Evolutionary conservation across 2,113 vertebrate genomes (phyloP).

Genomic region (Festucalex cinctus): DNA sequence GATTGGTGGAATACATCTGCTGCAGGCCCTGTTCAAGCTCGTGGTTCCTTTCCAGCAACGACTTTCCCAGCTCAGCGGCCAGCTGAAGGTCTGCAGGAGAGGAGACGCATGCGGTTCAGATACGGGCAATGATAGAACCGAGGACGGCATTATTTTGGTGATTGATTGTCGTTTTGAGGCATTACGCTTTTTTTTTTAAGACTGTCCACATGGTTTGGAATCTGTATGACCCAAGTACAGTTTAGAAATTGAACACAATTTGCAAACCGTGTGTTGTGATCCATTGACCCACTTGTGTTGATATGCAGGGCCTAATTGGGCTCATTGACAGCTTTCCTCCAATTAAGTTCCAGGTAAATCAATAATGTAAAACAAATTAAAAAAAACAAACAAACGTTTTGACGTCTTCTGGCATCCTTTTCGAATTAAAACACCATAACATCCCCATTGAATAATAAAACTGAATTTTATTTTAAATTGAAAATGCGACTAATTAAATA

Average conservation of each 20-base stretch:
- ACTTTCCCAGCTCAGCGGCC: slow-evolving; percentile 95
- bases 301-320: not conserved
- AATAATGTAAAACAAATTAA: too few species aligned
- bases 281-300: not conserved
- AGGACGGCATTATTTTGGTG: too few species aligned
- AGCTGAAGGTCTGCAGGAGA: slow-evolving; percentile 85
- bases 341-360: not conserved
- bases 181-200: too few species aligned
- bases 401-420: too few species aligned
- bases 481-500: not conserved
- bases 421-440: not conserved
- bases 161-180: too few species aligned
- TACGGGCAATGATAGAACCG: too few species aligned
- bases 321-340: too few species aligned
- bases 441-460: not conserved
- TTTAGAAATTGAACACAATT: not conserved
- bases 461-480: not conserved
- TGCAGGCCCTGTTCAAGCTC: slow-evolving; percentile 91
- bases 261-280: not conserved
- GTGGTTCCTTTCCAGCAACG: slow-evolving; percentile 88
- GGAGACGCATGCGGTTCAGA: not conserved
- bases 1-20: slow-evolving; percentile 89
- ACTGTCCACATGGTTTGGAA: not conserved
- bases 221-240: not conserved
- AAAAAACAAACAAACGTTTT: too few species aligned